Evolutionary conservation across 2,797 vertebrate species (phyloP).

Genomic region (Lithobates pipiens): DNA sequence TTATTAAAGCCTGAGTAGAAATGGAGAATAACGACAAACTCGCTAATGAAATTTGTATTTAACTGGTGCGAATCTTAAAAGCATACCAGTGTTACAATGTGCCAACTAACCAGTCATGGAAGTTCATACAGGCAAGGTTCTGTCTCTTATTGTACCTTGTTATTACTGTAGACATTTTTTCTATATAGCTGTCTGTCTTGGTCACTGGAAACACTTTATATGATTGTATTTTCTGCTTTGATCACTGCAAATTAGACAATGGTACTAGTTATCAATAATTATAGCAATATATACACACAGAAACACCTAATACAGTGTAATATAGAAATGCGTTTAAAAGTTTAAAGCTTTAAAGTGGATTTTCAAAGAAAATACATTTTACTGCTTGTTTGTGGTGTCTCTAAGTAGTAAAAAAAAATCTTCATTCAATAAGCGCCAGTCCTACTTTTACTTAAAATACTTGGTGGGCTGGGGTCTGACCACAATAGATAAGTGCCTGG

Average conservation of each 20-base stretch:
- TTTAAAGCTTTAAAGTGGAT: too few relatives aligned
- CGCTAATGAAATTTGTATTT: slow-evolving; percentile 18
- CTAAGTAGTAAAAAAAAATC: too few relatives aligned
- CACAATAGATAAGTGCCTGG: too few relatives aligned
- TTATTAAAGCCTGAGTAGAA: slow-evolving; percentile 31
- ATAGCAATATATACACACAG: not conserved
- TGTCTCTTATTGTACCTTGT: not conserved
- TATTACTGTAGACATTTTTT: not conserved
- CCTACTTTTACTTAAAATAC: not conserved
- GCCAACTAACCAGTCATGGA: not conserved
- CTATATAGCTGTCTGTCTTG: not conserved
- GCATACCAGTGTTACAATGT: not conserved
- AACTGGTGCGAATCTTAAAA: not conserved
- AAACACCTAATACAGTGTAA: too few relatives aligned
- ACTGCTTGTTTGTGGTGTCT: not conserved
- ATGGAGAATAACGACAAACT: slow-evolving; percentile 1
- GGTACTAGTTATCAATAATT: not conserved
- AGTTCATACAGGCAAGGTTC: not conserved
- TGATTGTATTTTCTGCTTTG: not conserved
- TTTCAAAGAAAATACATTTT: too few relatives aligned
- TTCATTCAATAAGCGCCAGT: too few relatives aligned
- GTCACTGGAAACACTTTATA: not conserved
- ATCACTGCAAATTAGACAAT: not conserved
- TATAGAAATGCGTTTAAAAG: too few relatives aligned
- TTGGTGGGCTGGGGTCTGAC: not conserved